Evolutionary conservation across 2,797 vertebrate genomes (phyloP).

Genomic region (Danio tinwini): DNA sequence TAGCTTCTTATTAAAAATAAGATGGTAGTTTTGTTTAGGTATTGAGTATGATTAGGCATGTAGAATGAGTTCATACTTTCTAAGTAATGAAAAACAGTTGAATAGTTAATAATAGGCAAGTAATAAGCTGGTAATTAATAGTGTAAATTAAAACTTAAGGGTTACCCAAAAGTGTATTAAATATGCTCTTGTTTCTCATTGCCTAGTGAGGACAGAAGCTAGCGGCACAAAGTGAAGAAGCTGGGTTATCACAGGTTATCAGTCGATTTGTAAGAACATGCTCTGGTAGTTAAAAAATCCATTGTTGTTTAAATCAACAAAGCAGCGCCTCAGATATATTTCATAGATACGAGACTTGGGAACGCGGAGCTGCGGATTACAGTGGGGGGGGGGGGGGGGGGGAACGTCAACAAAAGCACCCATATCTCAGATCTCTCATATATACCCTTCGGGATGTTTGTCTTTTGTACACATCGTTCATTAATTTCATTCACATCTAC

Average conservation of each 20-base stretch:
- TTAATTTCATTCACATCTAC: slow-evolving; percentile 22
- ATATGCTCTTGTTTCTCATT: not conserved
- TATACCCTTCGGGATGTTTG: slow-evolving; percentile 26
- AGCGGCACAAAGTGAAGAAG: not conserved
- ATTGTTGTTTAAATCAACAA: slow-evolving; percentile 36
- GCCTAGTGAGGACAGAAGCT: not conserved
- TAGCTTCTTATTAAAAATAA: too few species aligned
- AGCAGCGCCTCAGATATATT: slow-evolving; percentile 14
- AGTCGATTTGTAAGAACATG: slow-evolving; percentile 28
- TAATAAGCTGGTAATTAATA: too few species aligned
- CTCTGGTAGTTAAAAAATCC: slow-evolving; percentile 23
- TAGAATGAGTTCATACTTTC: too few species aligned
- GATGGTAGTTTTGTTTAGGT: too few species aligned
- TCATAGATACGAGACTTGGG: not conserved
- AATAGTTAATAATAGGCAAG: too few species aligned
- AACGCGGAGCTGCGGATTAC: not conserved
- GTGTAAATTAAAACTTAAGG: not conserved
- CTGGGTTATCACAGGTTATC: slow-evolving; percentile 22
- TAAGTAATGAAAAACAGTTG: too few species aligned
- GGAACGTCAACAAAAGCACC: not conserved
- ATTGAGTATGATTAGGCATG: too few species aligned
- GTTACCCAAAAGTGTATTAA: not conserved
- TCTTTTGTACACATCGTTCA: not conserved
- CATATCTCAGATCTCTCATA: slow-evolving; percentile 39
- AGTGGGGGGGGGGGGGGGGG: not conserved